A percentile compares a stretch with the other conserved stretches of the same genome.
These are phyloP conservation scores for Trichogramma dendrolimi DNA, from an alignment of 2,888 invertebrate genomes.

Conservation along the genomic window DNA sequence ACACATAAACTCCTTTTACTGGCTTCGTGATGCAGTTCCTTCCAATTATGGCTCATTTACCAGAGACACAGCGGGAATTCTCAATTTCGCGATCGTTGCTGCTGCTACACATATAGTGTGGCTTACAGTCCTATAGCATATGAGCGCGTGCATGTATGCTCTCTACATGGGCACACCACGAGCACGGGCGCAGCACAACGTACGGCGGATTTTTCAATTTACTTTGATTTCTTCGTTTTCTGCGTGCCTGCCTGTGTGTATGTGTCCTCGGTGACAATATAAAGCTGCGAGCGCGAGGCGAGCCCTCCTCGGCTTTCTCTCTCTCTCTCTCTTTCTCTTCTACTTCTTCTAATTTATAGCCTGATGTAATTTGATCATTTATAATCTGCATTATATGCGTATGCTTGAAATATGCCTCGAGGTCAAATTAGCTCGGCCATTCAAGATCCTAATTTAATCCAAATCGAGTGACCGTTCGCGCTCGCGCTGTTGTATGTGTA, in stretches of 20 bases:
- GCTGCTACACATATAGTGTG: no score
- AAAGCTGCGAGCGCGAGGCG: background rate
- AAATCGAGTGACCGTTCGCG: conserved; percentile 3
- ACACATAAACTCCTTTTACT: no score
- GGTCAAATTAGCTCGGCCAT: conserved; percentile 18
- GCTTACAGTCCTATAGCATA: no score
- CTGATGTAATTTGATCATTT: background rate
- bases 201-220: conserved; percentile 24
- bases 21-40: conserved; percentile 19
- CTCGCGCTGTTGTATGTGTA: background rate
- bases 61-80: conserved; percentile 28
- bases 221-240: conserved; percentile 8
- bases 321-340: no score
- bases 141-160: no score
- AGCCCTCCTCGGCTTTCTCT: no score
- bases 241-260: background rate
- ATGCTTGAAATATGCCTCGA: conserved; percentile 8
- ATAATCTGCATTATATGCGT: background rate
- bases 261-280: conserved; percentile 18
- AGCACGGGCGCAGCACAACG: no score
- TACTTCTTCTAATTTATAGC: conserved; percentile 12
- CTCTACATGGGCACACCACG: no score
- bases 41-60: conserved; percentile 31
- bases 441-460: conserved; percentile 21
- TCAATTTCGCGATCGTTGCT: no score